phyloP scores from a whole-genome alignment of 2,888 invertebrate species.

The Nasonovia ribisnigri region DNA sequence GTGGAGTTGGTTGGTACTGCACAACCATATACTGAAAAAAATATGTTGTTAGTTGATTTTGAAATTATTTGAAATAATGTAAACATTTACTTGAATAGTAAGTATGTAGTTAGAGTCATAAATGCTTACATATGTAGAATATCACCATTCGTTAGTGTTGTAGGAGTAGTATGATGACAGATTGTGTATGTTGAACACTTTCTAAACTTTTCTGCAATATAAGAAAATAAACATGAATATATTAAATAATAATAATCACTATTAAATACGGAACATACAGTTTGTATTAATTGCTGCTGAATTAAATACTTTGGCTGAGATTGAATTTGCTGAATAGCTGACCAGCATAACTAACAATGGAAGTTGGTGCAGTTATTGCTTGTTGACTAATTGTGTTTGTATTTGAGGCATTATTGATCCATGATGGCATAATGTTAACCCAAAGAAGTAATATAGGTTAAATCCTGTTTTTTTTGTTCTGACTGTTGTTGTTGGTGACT shows the following conservation, averaged over 20 bases:
- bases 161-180: conserved; percentile 55
- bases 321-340: conserved; percentile 54
- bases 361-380: conserved; percentile 64
- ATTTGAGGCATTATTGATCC: conserved; percentile 54
- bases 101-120: conserved; percentile 66
- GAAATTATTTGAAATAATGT: neutral
- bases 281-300: conserved; percentile 59
- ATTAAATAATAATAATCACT: neutral
- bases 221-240: neutral
- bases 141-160: conserved; percentile 57
- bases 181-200: conserved; percentile 55
- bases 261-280: conserved; percentile 37
- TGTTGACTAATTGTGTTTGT: conserved; percentile 55
- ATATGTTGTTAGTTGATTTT: neutral
- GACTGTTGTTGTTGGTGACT: conserved; percentile 44
- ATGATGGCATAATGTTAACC: conserved; percentile 54
- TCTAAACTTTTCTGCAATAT: conserved; percentile 54
- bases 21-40: conserved; percentile 50
- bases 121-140: conserved; percentile 67
- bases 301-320: conserved; percentile 63
- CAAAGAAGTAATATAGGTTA: conserved; percentile 47
- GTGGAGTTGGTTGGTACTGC: too few relatives aligned
- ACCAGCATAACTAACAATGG: conserved; percentile 51
- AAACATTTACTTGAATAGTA: conserved; percentile 66
- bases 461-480: conserved; percentile 35